Evolutionary conservation across 2,888 invertebrate genomes (phyloP).

Genomic region (Drosophila demipolita): DNA sequence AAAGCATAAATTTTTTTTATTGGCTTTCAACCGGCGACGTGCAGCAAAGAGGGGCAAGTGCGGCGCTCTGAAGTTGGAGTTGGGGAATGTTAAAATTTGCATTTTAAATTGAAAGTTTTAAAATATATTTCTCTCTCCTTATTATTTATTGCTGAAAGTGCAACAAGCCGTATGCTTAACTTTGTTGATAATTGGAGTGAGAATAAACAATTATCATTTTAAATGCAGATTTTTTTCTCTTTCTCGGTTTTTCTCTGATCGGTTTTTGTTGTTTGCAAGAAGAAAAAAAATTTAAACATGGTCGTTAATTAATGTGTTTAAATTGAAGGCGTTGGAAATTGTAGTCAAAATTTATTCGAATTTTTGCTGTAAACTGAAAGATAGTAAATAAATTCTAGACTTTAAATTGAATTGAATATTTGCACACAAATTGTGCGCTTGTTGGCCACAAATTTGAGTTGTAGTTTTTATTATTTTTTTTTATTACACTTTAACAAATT

Average conservation of each 20-base stretch:
- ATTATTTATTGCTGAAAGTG: conserved; percentile 73
- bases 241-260: conserved; percentile 8
- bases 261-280: conserved; percentile 15
- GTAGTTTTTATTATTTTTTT: background rate
- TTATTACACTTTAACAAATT: conserved; percentile 12
- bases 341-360: conserved; percentile 10
- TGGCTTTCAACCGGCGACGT: conserved; percentile 63
- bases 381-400: background rate
- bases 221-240: conserved; percentile 32
- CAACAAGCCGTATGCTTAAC: conserved; percentile 79
- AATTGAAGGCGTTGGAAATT: conserved; percentile 51
- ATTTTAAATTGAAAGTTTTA: conserved; percentile 74
- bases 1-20: conserved; percentile 63
- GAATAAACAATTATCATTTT: conserved; percentile 73
- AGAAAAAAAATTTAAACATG: conserved; percentile 50
- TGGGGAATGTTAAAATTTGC: conserved; percentile 64
- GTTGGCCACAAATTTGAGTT: background rate
- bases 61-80: conserved; percentile 8
- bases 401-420: background rate
- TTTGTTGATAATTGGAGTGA: conserved; percentile 79
- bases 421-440: background rate
- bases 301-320: conserved; percentile 68
- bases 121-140: conserved; percentile 56
- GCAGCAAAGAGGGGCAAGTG: conserved; percentile 10
- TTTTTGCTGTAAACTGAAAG: conserved; percentile 7